Conservation (phyloP, 2,888 invertebrate genomes). For the Athalia rosae region DNA sequence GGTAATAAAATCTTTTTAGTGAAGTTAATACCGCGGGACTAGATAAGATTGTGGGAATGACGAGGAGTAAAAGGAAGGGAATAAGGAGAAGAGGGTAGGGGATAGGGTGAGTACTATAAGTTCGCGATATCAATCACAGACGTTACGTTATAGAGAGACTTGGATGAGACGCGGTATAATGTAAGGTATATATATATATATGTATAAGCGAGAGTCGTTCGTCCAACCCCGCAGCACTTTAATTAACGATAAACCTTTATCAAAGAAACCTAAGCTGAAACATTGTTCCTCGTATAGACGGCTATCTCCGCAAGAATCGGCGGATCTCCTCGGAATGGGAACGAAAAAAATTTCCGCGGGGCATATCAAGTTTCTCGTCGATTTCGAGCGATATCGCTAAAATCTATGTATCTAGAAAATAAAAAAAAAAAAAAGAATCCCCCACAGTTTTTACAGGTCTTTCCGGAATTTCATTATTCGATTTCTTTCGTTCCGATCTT, state of each 20-base stretch:
- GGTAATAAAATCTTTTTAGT: constrained; percentile 29
- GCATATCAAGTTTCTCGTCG: too few species aligned
- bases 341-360: too few species aligned
- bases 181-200: neutral
- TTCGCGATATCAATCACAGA: constrained; percentile 38
- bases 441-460: too few species aligned
- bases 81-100: too few species aligned
- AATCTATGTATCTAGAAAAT: too few species aligned
- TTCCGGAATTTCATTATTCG: too few species aligned
- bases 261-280: neutral
- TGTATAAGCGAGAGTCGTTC: neutral
- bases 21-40: constrained; percentile 34
- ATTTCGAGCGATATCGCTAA: too few species aligned
- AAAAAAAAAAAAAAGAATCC: too few species aligned
- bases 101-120: too few species aligned
- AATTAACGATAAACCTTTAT: neutral
- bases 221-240: neutral
- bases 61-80: neutral
- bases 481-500: too few species aligned
- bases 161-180: neutral
- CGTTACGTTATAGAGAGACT: neutral
- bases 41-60: constrained; percentile 33
- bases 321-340: too few species aligned
- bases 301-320: too few species aligned
- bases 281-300: neutral